These are phyloP conservation scores for Dicyrtoma fusca DNA, from an alignment of 2,888 invertebrate genomes.

Conservation along the genomic window DNA sequence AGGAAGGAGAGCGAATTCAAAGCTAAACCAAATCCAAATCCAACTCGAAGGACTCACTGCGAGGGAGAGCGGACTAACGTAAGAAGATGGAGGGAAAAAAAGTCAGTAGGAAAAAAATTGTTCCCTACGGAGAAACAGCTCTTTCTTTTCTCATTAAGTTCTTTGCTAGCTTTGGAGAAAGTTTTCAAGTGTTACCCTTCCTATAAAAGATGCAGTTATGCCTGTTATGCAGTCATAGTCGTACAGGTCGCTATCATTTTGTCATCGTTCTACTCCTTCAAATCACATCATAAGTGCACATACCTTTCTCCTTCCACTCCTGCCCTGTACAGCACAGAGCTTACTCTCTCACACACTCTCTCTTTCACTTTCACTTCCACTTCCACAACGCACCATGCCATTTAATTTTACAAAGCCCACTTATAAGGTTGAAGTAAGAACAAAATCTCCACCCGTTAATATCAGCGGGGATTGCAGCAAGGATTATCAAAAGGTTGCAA, in stretches of 20 bases:
- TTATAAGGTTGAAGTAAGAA: background rate
- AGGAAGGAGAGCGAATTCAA: background rate
- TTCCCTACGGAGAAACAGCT: conserved; percentile 32
- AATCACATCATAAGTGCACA: background rate
- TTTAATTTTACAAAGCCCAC: background rate
- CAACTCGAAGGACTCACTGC: too few species aligned
- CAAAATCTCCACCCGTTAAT: too few species aligned
- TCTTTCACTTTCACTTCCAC: background rate
- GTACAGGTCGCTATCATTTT: conserved; percentile 25
- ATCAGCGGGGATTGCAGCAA: too few species aligned
- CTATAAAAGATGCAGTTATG: conserved; percentile 8
- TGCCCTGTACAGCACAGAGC: background rate
- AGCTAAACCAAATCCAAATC: too few species aligned
- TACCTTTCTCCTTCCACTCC: conserved; percentile 3
- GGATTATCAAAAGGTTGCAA: too few species aligned
- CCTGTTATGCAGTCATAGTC: conserved; percentile 23
- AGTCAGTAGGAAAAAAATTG: conserved; percentile 17
- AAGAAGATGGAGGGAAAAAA: conserved; percentile 5
- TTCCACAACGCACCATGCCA: background rate
- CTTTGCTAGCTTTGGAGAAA: conserved; percentile 22
- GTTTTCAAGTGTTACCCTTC: conserved; percentile 21
- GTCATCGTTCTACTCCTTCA: conserved; percentile 16
- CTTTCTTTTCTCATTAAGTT: conserved; percentile 34
- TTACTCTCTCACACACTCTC: background rate
- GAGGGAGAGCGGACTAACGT: too few species aligned